Evolutionary conservation across 1,140 invertebrate species (phyloP).

Genomic region (Gonioctena quinquepunctata): DNA sequence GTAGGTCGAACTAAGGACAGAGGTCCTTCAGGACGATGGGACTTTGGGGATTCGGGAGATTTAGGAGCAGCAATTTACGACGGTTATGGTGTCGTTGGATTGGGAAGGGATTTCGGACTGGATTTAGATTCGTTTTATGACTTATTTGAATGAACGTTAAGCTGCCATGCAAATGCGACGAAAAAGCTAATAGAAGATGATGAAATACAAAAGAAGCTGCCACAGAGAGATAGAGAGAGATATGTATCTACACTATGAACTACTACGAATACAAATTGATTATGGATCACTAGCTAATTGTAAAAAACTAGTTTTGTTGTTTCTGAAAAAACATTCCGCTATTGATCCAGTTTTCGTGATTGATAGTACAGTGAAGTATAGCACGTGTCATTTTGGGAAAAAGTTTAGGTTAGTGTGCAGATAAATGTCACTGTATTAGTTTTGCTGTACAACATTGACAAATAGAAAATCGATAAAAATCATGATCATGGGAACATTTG

Average conservation of each 20-base stretch:
- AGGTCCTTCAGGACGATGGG: background rate
- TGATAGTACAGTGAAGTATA: slow-evolving; percentile 36
- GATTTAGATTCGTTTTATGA: background rate
- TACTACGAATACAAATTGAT: background rate
- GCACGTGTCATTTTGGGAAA: slow-evolving; percentile 5
- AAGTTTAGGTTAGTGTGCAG: slow-evolving; percentile 24
- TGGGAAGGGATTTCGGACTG: background rate
- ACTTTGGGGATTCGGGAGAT: background rate
- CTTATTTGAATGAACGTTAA: background rate
- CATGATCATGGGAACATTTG: slow-evolving; percentile 9
- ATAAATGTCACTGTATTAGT: slow-evolving; percentile 24
- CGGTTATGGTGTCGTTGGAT: background rate
- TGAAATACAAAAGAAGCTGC: background rate
- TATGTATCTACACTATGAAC: slow-evolving; percentile 12
- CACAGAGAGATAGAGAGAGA: slow-evolving; percentile 33
- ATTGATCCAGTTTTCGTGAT: slow-evolving; percentile 32
- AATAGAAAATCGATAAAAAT: slow-evolving; percentile 9
- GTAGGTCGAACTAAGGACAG: background rate
- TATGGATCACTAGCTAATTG: background rate
- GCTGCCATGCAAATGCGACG: background rate
- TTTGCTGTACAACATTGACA: slow-evolving; percentile 25
- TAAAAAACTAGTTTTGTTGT: no score
- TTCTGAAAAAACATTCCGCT: no score
- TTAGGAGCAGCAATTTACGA: background rate
- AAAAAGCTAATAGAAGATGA: background rate